Evolutionary conservation across 1,140 invertebrate species (phyloP), one percentile per base, ranked within the genome.

Genomic region (Diploscapter pachys): DNA sequence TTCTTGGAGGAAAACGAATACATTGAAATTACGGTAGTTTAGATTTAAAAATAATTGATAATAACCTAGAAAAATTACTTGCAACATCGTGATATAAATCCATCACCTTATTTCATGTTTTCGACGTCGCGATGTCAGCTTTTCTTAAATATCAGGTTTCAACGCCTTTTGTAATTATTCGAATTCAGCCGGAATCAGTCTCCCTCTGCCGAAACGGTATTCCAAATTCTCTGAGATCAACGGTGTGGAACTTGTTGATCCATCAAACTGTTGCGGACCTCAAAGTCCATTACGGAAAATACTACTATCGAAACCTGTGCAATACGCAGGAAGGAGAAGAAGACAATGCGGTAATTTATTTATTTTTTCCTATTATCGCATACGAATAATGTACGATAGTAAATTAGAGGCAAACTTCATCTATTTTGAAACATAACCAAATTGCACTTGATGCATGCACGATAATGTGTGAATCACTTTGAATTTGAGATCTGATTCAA

Each of bases 261-360:
- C 77, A 87, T 52, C 81, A 84, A 65, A 84, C 87, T 76, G 83
- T 88, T 5, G 68, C 79, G 4, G 87, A 89, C 72, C 75, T 88
- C 3, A 86, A 87, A 65, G 77, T 54, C 9, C 31, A 74, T n/a
- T 71, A 88, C 80, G 89, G 89, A 55, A 82, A 83, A 4, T 86
- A 88, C 73, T 89, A 89, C 76, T 89, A 86, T 78, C 83, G 85
- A 52, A 86, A 88, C 73, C 80, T 89, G 4, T 88, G 87, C 77
- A 88, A 83, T 72, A 79, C 82, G 53, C 83, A 83, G 59, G 82
- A 79, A 65, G 75, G 62, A 8, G 75, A 76, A 64, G 63, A 62
- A n/a, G 67, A 76, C 3, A 57, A 57, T 52, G 3, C 11, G 50
- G 75, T 76, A 64, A 53, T 31, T 31, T 31, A 1, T 31, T 31